phyloP scores from a whole-genome alignment of 2,113 vertebrate genomes.

The Myotis lucifugus region DNA sequence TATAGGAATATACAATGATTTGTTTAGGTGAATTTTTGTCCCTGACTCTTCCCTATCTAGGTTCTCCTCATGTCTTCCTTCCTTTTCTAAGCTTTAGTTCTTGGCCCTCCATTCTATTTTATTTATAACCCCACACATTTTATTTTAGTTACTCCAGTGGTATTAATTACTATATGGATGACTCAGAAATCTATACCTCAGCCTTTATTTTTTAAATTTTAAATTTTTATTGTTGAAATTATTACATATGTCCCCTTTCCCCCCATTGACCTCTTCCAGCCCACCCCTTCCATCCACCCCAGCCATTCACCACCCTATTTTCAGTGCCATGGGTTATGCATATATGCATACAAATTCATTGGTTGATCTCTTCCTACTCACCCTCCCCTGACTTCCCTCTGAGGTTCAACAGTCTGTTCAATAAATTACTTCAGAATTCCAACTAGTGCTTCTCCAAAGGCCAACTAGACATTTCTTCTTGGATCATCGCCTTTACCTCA shows the following conservation, averaged over 20 bases:
- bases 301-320: too few species aligned
- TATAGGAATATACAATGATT: not conserved
- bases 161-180: not conserved
- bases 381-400: too few species aligned
- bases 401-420: too few species aligned
- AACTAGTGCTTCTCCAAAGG: not conserved
- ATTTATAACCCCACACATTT: not conserved
- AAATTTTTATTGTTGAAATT: too few species aligned
- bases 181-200: not conserved
- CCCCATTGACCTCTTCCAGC: too few species aligned
- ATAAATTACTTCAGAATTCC: not conserved
- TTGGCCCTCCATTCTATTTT: not conserved
- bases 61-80: not conserved
- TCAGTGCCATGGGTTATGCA: too few species aligned
- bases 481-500: not conserved
- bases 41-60: not conserved
- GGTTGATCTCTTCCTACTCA: too few species aligned
- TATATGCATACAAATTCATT: too few species aligned
- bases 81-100: not conserved
- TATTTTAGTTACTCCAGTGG: not conserved
- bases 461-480: not conserved
- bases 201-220: not conserved
- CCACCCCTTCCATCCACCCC: too few species aligned
- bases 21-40: not conserved
- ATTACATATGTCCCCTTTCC: too few species aligned